Conservation (phyloP, 35 echinoderm and acorn worm genomes). For the Nesometra sesokonis region DNA sequence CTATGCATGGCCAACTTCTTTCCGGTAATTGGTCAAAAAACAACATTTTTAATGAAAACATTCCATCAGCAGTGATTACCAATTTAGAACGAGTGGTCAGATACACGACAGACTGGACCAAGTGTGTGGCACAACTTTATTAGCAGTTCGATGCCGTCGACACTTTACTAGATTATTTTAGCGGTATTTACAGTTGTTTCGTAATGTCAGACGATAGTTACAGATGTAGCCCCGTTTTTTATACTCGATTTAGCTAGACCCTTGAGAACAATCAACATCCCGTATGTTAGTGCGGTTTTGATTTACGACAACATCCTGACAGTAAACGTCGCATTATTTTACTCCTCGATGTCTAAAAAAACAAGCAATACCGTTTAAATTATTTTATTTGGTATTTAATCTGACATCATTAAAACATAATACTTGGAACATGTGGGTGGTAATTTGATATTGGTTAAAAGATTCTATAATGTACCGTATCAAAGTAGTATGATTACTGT, state of each 20-base stretch:
- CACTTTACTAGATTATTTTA: background rate
- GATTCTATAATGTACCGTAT: background rate
- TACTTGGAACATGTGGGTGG: background rate
- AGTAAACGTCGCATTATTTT: background rate
- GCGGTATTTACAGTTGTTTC: background rate
- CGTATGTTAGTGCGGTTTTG: background rate
- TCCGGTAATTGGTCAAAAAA: background rate
- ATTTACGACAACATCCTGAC: background rate
- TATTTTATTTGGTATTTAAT: background rate
- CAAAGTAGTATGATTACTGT: background rate
- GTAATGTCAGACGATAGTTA: background rate
- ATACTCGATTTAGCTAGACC: background rate
- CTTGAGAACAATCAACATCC: background rate
- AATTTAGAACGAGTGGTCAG: background rate
- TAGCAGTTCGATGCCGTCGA: background rate
- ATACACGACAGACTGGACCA: background rate
- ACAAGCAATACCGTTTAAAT: background rate
- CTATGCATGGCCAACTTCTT: background rate
- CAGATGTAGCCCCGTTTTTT: background rate
- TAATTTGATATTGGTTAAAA: background rate
- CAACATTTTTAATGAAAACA: background rate
- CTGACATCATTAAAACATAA: constrained; percentile 1
- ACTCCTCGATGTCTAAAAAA: background rate
- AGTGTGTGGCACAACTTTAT: background rate
- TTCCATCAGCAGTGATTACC: background rate